Conservation (phyloP, 1,140 invertebrate species). For the Antheraea pernyi region DNA sequence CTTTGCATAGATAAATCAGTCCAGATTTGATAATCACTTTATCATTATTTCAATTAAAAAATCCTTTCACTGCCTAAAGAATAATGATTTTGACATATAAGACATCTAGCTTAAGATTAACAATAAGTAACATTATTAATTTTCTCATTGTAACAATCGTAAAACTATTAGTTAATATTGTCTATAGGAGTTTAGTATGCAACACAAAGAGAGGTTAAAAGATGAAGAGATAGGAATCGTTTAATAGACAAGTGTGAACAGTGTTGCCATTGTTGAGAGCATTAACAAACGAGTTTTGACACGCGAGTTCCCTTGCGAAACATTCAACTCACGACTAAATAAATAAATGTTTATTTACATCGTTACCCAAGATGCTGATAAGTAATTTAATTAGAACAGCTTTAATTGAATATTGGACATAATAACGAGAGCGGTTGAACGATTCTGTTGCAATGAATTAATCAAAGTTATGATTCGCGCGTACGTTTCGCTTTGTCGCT, state of each 20-base stretch:
- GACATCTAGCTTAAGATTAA: neutral
- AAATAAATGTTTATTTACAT: constrained; percentile 60
- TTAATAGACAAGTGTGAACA: constrained; percentile 66
- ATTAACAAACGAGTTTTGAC: constrained; percentile 68
- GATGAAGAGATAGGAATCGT: constrained; percentile 66
- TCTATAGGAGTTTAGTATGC: constrained; percentile 25
- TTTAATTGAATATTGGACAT: constrained; percentile 55
- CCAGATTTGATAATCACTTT: neutral
- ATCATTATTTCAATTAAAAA: neutral
- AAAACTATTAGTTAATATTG: constrained; percentile 25
- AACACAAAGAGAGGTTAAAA: constrained; percentile 50
- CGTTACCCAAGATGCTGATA: constrained; percentile 52
- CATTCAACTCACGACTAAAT: constrained; percentile 55
- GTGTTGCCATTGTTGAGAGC: constrained; percentile 51
- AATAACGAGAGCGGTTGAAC: constrained; percentile 32
- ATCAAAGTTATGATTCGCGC: constrained; percentile 48
- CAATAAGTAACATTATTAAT: neutral
- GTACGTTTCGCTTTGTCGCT: constrained; percentile 25
- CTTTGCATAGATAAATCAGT: neutral
- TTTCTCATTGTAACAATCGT: constrained; percentile 19
- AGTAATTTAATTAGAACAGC: constrained; percentile 62
- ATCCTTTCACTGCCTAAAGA: neutral
- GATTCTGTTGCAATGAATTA: constrained; percentile 45
- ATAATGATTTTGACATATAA: neutral
- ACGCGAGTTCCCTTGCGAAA: constrained; percentile 65